Evolutionary conservation across 1,140 invertebrate genomes (phyloP).

Genomic region (Nephila pilipes): DNA sequence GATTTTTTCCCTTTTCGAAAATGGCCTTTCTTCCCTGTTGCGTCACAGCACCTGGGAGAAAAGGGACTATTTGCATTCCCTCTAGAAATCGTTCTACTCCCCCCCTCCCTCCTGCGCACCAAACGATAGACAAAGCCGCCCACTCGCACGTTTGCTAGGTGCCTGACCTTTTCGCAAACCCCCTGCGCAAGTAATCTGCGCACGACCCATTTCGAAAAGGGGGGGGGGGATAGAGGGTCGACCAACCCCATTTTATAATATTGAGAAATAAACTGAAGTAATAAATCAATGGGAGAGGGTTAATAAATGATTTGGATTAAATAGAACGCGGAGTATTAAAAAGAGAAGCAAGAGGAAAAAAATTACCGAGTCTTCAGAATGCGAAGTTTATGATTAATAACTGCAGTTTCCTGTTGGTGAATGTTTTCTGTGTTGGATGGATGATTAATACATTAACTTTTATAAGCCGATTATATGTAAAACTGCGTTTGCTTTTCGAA

Average conservation of each 20-base stretch:
- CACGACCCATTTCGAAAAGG: neutral
- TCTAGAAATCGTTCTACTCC: constrained; percentile 23
- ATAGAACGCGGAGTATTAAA: neutral
- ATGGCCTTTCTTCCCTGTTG: constrained; percentile 35
- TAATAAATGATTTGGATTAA: neutral
- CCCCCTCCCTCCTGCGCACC: neutral
- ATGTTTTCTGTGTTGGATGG: neutral
- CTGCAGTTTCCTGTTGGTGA: neutral
- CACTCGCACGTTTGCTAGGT: neutral
- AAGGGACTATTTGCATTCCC: constrained; percentile 40
- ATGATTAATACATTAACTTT: neutral
- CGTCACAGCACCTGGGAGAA: constrained; percentile 20
- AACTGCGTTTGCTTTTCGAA: no score
- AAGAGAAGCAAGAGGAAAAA: neutral
- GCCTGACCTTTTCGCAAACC: constrained; percentile 5
- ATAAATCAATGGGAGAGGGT: neutral
- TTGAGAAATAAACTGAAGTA: constrained; percentile 6
- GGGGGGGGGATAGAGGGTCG: no score
- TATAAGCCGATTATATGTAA: no score
- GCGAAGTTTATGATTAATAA: neutral
- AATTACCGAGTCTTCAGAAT: neutral
- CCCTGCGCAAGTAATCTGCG: neutral
- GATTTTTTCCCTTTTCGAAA: neutral
- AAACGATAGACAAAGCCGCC: constrained; percentile 13
- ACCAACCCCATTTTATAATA: neutral